A percentile compares a stretch with the other conserved stretches of the same genome.
Conservation (phyloP, 2,113 vertebrate species). For the Xenus cinereus region DNA sequence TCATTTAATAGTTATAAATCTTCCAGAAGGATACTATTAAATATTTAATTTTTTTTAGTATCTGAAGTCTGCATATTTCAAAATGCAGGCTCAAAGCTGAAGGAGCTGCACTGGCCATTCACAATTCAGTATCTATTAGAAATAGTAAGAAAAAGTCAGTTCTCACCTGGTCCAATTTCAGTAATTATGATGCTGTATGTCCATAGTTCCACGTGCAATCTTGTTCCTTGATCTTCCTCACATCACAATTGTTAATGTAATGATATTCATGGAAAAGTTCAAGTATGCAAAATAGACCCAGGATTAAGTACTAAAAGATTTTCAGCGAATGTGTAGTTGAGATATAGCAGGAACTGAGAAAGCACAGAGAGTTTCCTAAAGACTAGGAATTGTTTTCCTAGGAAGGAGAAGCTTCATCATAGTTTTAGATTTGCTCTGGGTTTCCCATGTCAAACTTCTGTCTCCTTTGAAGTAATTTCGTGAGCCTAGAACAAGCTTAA, state of each 20-base stretch:
- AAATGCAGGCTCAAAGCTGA: neutral
- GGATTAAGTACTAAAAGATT: neutral
- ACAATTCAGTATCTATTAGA: neutral
- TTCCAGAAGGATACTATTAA: neutral
- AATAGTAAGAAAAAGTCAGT: neutral
- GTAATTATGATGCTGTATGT: neutral
- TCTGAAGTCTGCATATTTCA: neutral
- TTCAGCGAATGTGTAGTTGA: neutral
- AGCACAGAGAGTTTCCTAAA: neutral
- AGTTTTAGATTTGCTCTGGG: neutral
- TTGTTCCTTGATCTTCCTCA: neutral
- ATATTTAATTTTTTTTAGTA: neutral
- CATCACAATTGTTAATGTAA: neutral
- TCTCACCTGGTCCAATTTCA: neutral
- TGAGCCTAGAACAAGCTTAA: neutral
- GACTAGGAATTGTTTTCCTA: neutral
- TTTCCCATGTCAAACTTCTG: neutral
- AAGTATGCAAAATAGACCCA: neutral
- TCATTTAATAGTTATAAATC: neutral
- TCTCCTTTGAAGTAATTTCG: neutral
- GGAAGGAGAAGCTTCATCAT: neutral
- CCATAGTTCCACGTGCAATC: neutral
- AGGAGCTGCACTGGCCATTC: neutral
- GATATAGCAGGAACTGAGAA: neutral
- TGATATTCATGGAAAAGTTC: neutral